Evolutionary conservation across 2,888 invertebrate genomes (phyloP).

Genomic region (Sminthurinus aureus): DNA sequence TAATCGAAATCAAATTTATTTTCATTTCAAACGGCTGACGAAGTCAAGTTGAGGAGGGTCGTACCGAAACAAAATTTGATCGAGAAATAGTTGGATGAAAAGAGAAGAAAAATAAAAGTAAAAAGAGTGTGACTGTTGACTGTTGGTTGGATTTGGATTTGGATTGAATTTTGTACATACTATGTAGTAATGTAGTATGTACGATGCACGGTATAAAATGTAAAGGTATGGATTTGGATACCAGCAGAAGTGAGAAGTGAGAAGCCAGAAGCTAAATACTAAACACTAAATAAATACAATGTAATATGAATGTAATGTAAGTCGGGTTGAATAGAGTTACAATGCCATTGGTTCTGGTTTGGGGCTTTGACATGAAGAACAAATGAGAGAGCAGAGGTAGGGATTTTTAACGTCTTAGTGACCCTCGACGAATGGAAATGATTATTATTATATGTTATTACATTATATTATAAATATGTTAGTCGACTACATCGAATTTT

Average conservation of each 20-base stretch:
- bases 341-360: slow-evolving; percentile 54
- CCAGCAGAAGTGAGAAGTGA: no score
- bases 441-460: not conserved
- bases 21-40: not conserved
- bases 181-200: not conserved
- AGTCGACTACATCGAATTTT: not conserved
- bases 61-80: not conserved
- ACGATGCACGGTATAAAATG: not conserved
- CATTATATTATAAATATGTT: not conserved
- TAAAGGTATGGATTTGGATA: not conserved
- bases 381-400: slow-evolving; percentile 29
- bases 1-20: not conserved
- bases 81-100: not conserved
- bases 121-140: not conserved
- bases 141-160: not conserved
- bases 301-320: slow-evolving; percentile 9
- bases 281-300: slow-evolving; percentile 39
- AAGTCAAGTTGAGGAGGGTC: not conserved
- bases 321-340: slow-evolving; percentile 29
- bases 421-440: slow-evolving; percentile 2
- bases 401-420: slow-evolving; percentile 23
- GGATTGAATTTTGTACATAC: not conserved
- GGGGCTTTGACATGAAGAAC: slow-evolving; percentile 45
- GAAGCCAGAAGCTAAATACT: not conserved
- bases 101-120: not conserved